Evolutionary conservation across 64 coral and sea anemone genomes (phyloP).

Genomic region (Dendrophyllia cribrosa): DNA sequence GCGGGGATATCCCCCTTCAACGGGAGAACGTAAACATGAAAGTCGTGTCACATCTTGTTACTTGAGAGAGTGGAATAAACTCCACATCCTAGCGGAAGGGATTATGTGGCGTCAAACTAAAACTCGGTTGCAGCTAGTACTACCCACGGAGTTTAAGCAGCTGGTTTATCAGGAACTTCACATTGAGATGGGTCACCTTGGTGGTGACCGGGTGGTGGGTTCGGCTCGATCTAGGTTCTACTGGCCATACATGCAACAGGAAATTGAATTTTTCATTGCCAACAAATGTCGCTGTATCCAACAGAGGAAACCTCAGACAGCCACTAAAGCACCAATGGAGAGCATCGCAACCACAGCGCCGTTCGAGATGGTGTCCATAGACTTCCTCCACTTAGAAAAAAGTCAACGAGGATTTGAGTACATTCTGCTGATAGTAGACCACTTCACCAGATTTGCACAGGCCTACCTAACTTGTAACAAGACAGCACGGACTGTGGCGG

Average conservation of each 20-base stretch:
- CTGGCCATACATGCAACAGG: slow-evolving; percentile 18
- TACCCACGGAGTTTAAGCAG: slow-evolving; percentile 10
- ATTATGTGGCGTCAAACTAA: slow-evolving; percentile 28
- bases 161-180: slow-evolving; percentile 42
- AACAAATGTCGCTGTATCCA: too few relatives aligned
- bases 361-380: too few relatives aligned
- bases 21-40: slow-evolving; percentile 20
- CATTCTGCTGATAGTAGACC: too few relatives aligned
- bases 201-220: slow-evolving; percentile 2
- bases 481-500: not conserved
- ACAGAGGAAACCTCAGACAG: too few relatives aligned
- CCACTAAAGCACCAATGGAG: too few relatives aligned
- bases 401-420: too few relatives aligned
- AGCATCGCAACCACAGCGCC: too few relatives aligned
- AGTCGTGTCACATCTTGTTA: slow-evolving; percentile 1
- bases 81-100: slow-evolving; percentile 4
- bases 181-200: slow-evolving; percentile 20
- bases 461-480: too few relatives aligned
- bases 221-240: slow-evolving; percentile 8
- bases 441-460: too few relatives aligned
- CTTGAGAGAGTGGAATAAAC: slow-evolving; percentile 26
- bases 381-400: too few relatives aligned
- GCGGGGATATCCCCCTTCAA: not conserved
- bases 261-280: slow-evolving; percentile 23
- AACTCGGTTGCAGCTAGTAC: slow-evolving; percentile 27